Conservation (phyloP, 2,797 vertebrate genomes). For the Morus bassanus region DNA sequence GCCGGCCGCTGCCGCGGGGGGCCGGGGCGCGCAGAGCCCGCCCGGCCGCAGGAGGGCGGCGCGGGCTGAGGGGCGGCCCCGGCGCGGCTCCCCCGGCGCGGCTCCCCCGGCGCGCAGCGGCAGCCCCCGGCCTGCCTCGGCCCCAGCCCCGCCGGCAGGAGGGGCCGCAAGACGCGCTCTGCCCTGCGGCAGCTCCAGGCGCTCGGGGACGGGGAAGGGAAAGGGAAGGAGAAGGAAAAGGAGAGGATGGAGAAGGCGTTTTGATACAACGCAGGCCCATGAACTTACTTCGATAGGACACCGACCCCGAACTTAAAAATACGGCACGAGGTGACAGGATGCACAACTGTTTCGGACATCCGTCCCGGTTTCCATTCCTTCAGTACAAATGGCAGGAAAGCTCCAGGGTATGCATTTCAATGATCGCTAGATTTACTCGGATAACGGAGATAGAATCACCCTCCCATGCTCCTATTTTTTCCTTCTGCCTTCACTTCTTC, state of each 20-base stretch:
- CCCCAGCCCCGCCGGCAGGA: background rate
- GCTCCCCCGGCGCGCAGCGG: background rate
- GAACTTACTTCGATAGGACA: background rate
- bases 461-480: fast-evolving
- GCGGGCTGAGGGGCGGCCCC: background rate
- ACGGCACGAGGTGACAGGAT: fast-evolving
- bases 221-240: background rate
- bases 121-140: background rate
- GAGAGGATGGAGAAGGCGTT: background rate
- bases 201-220: background rate
- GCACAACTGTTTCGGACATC: background rate
- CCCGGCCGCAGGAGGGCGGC: too few relatives aligned
- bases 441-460: fast-evolving
- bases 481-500: background rate
- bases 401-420: fast-evolving
- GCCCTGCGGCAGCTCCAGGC: background rate
- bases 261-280: fast-evolving
- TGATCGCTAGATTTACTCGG: fast-evolving
- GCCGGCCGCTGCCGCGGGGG: too few relatives aligned
- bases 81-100: background rate
- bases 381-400: background rate
- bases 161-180: background rate
- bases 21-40: too few relatives aligned
- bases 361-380: fast-evolving
- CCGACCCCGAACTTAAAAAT: background rate